Evolutionary conservation across 2,797 vertebrate genomes (phyloP), one percentile per base, ranked within the genome.

Genomic region (Hephaestus fuliginosus): DNA sequence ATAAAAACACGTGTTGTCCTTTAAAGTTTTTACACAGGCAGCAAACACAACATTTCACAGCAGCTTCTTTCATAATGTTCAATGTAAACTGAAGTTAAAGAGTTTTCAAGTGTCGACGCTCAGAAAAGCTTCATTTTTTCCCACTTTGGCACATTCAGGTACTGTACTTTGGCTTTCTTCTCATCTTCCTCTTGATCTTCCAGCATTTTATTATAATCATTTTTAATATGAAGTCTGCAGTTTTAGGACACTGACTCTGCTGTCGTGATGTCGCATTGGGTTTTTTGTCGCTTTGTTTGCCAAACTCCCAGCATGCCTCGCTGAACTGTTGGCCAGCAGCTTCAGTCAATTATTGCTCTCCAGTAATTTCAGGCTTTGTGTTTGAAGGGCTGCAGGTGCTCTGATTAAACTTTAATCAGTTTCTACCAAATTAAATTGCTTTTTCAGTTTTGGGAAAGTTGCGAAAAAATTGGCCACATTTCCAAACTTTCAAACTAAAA

Each of bases 331-430:
- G 25, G 60, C 63, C 36, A 2, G 22, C 44, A 62, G 57, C 78
- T 51, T 28, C 22, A 9, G 22, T 43, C 18, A 9, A 9, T 63
- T 11, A 28, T 12, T n/a, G 25, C 60, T 65, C 58, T 74, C 4
- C 7, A 20, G 20, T 51, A 51, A 82, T 60, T 69, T 65, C 33
- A 3, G 49, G 66, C 69, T 70, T 56, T 70, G 62, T 52, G 63
- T 51, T 22, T 43, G 72, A 79, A 80, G 83, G 80, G 55, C 48
- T 63, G 72, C 82, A 82, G 73, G 74, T 73, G 88, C 48, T 82
- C 11, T 30, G 20, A 70, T 80, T 76, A 44, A 46, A 75, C 36
- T 61, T 63, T 6, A 30, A 14, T 51, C 30, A 33, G 30, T 33
- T 33, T 33, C 30, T 44, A 10, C 28, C 25, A 49, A 64, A 55